Base-by-base conservation (phyloP, 2,113 vertebrate species). In the Pitta sordida region DNA sequence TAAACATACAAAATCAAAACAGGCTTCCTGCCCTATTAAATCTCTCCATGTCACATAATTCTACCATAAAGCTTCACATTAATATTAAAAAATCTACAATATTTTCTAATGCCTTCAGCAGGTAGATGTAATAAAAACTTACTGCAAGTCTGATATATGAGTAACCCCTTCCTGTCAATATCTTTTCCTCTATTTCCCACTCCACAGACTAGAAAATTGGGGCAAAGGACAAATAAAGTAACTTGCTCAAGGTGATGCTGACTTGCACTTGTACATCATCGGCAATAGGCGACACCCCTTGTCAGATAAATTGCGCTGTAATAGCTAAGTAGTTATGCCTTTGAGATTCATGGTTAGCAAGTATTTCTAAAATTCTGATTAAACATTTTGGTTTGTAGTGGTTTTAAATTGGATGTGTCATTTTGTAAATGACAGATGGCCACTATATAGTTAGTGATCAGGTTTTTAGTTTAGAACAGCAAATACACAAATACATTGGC, bases 371-470 rank as follows among this genome's bases (percentile, higher is more conserved):
- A 96, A 94, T 92, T 95, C 75, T 94, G 93, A 95, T 96, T 93
- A 94, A 95, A 95, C 79, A 94, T 96, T 95, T 94, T 96, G 90
- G 91, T 96, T 95, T 71, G 90, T 90, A 86, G 82, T 70, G 73
- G 49, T 86, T 95, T 96, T 95, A 95, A 96, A 96, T 95, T 93
- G 93, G 68, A 96, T 91, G 68, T 95, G 93, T 96, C 95, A 95
- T 86, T 91, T 88, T 52, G 39, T 93, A 96, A 95, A 77, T 95
- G 93, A 96, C 91, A 91, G 95, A 93, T 96, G 14, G 90, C 76
- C 78, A 67, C 93, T 71, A 44, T 71, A 70, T 43, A 32, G 41
- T 94, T 60, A 88, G 65, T 5, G 53, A 96, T 68, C 9, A 3
- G 27, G 48, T 74, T 94, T 96, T 96, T 92, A 91, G 90, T 93